Percentiles rank a stretch among this genome's conserved stretches.
phyloP scores from a whole-genome alignment of 2,888 invertebrate genomes.

The Unio delphinus region DNA sequence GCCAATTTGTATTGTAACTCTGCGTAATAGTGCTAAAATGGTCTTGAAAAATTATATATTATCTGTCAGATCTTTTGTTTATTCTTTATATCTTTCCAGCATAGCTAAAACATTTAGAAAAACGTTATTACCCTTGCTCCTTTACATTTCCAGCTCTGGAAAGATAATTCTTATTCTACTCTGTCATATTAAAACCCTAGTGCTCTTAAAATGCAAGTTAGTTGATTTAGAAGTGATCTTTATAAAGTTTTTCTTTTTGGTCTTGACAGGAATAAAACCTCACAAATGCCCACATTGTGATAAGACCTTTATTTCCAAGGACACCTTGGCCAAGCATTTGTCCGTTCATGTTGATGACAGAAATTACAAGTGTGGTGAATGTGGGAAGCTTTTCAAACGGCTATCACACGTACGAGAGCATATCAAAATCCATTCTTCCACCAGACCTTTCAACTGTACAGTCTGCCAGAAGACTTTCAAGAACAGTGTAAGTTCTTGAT shows the following conservation, averaged over 20 bases:
- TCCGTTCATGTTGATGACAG: constrained; percentile 61
- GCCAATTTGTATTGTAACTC: too few species aligned
- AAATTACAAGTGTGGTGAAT: constrained; percentile 68
- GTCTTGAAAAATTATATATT: too few species aligned
- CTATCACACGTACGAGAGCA: constrained; percentile 68
- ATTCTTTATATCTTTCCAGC: too few species aligned
- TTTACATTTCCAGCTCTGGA: too few species aligned
- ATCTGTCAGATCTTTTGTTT: too few species aligned
- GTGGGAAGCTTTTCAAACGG: constrained; percentile 69
- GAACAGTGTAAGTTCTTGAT: constrained; percentile 56
- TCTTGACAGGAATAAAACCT: constrained; percentile 59
- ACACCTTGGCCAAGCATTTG: constrained; percentile 65
- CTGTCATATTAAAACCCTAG: too few species aligned
- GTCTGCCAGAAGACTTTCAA: constrained; percentile 67
- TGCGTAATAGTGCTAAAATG: too few species aligned
- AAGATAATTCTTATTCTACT: too few species aligned
- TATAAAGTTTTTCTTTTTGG: background rate
- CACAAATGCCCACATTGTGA: constrained; percentile 60
- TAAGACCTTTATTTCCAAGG: constrained; percentile 63
- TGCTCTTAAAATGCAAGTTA: background rate
- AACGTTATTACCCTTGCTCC: too few species aligned
- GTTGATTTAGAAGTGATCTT: background rate
- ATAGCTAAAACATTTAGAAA: too few species aligned
- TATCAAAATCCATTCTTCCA: constrained; percentile 62
- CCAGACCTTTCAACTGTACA: constrained; percentile 62